Percentiles rank a stretch among this genome's conserved stretches.
These are phyloP conservation scores for Apodemus sylvaticus DNA, from an alignment of 2,113 vertebrate species.

Conservation along the genomic window DNA sequence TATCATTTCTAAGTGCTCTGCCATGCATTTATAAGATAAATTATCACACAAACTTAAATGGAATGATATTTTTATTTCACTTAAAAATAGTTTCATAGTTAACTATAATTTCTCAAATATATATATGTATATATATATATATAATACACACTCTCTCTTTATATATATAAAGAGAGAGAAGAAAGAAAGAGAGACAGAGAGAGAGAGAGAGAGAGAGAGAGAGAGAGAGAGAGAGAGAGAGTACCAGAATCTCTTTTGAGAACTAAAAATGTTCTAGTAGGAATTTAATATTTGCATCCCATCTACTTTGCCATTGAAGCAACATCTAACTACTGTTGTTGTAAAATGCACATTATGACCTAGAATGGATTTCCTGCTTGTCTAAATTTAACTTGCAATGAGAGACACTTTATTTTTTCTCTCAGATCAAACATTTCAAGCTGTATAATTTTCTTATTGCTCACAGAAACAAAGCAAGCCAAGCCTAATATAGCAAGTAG, in stretches of 20 bases:
- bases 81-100: neutral
- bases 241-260: neutral
- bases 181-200: too few species aligned
- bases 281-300: neutral
- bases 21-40: neutral
- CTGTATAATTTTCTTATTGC: slow-evolving; percentile 85
- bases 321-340: neutral
- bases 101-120: neutral
- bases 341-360: slow-evolving; percentile 50
- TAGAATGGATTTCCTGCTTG: slow-evolving; percentile 27
- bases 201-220: too few species aligned
- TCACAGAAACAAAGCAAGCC: slow-evolving; percentile 82
- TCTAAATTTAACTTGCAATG: slow-evolving; percentile 64
- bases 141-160: neutral
- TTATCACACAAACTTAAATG: neutral
- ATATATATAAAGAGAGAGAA: too few species aligned
- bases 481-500: slow-evolving; percentile 83
- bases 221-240: too few species aligned
- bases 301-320: slow-evolving; percentile 18
- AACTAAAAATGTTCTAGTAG: neutral
- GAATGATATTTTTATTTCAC: neutral
- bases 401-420: slow-evolving; percentile 70
- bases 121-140: neutral
- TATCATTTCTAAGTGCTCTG: neutral
- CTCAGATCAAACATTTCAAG: slow-evolving; percentile 80